Conservation (phyloP, 1,140 invertebrate genomes). For the Drosophila ercepeae region DNA sequence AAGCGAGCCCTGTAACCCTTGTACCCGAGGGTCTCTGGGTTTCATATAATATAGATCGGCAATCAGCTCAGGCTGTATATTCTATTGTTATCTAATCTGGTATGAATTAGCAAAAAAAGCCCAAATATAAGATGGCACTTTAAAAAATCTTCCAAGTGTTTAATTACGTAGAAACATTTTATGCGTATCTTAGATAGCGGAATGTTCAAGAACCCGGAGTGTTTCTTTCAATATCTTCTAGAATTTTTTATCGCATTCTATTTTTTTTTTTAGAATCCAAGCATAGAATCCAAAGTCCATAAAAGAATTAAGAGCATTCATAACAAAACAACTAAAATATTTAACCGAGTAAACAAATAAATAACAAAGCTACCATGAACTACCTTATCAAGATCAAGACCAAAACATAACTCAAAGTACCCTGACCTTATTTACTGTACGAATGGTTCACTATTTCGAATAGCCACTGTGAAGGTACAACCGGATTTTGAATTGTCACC, state of each 20-base stretch:
- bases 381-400: background rate
- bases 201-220: background rate
- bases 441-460: background rate
- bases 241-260: background rate
- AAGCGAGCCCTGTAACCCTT: conserved; percentile 31
- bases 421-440: background rate
- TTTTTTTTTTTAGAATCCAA: too few relatives aligned
- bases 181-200: conserved; percentile 21
- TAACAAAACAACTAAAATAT: background rate
- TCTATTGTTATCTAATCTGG: conserved; percentile 39
- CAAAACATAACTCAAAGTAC: background rate
- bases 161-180: conserved; percentile 18
- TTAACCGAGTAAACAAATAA: background rate
- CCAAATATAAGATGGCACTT: conserved; percentile 21
- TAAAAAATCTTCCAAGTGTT: conserved; percentile 20
- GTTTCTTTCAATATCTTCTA: conserved; percentile 3
- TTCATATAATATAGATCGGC: conserved; percentile 30
- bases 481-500: conserved; percentile 17
- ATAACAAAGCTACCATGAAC: background rate
- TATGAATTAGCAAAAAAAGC: conserved; percentile 28
- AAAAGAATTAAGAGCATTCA: background rate
- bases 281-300: background rate
- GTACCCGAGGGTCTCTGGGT: conserved; percentile 1
- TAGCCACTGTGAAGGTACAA: conserved; percentile 1
- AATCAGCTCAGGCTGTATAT: conserved; percentile 31